A percentile compares a stretch with the other conserved stretches of the same genome.
phyloP scores from a whole-genome alignment of 1,140 invertebrate genomes.

The Onthophagus taurus region DNA sequence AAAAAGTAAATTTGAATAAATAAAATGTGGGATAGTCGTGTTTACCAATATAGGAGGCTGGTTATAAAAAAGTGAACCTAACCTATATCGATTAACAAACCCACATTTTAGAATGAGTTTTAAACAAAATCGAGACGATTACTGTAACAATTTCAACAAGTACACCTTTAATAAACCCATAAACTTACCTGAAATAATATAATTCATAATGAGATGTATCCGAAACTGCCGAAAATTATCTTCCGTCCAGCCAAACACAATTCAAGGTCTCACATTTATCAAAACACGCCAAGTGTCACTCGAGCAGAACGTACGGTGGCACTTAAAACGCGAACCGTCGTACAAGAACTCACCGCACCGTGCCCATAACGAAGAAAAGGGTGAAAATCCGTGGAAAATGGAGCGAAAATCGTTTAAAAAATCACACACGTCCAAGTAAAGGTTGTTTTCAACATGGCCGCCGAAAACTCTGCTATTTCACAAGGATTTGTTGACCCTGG shows the following conservation, averaged over 20 bases:
- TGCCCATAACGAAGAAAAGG: conserved; percentile 21
- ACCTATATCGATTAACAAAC: no score
- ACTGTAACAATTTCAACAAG: no score
- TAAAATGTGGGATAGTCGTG: no score
- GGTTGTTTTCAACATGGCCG: conserved; percentile 40
- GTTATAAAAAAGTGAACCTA: no score
- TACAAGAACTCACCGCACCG: conserved; percentile 15
- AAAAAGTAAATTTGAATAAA: no score
- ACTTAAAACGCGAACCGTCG: conserved; percentile 16
- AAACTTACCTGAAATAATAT: conserved; percentile 29
- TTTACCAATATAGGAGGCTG: no score
- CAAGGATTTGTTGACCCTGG: conserved; percentile 40
- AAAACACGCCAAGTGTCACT: conserved; percentile 29
- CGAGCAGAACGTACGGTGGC: conserved; percentile 13
- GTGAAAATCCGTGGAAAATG: conserved; percentile 18
- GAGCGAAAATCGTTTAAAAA: conserved; percentile 21
- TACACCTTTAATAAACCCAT: no score
- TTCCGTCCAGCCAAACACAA: conserved; percentile 29
- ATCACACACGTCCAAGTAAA: conserved; percentile 36
- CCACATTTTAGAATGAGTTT: no score
- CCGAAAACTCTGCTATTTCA: conserved; percentile 28
- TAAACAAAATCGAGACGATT: no score
- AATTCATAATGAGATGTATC: conserved; percentile 33
- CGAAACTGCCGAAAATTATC: conserved; percentile 27
- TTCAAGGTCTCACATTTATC: conserved; percentile 34